phyloP scores from a whole-genome alignment of 2,113 vertebrate species.

The Tetraodon nigroviridis region DNA sequence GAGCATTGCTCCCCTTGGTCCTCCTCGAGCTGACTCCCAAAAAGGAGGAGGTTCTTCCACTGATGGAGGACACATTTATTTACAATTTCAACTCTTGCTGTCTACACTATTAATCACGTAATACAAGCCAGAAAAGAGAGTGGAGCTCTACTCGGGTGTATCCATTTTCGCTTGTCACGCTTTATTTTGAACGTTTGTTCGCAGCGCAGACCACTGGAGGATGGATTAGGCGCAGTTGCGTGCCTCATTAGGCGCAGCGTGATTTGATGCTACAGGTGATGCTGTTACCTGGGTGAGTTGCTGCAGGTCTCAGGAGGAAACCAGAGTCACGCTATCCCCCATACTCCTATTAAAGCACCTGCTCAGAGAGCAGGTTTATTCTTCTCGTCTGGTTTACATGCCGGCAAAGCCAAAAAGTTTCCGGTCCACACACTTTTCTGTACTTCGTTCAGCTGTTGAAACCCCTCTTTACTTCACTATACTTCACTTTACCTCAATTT shows the following conservation, averaged over 20 bases:
- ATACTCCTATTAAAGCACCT: conserved; percentile 63
- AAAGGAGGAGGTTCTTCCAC: conserved; percentile 54
- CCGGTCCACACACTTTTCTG: conserved; percentile 3
- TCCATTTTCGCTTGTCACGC: neutral
- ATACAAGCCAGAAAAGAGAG: conserved; percentile 40
- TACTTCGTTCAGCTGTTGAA: conserved; percentile 22
- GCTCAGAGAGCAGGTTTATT: conserved; percentile 45
- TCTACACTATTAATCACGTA: conserved; percentile 54
- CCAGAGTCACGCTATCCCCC: conserved; percentile 64
- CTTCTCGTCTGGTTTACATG: conserved; percentile 52
- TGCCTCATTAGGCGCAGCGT: conserved; percentile 46
- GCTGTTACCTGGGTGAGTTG: conserved; percentile 54
- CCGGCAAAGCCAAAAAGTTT: conserved; percentile 36
- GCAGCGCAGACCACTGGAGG: conserved; percentile 9
- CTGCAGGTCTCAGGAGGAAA: conserved; percentile 40
- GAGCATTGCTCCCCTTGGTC: conserved; percentile 58
- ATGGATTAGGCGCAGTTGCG: conserved; percentile 31
- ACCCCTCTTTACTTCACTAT: neutral
- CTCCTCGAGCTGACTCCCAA: conserved; percentile 44
- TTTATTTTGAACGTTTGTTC: conserved; percentile 17
- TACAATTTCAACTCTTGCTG: conserved; percentile 55
- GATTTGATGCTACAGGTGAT: conserved; percentile 44
- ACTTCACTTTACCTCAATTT: too few relatives aligned
- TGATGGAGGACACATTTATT: conserved; percentile 65
- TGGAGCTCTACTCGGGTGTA: too few relatives aligned